Base-by-base conservation (phyloP, 2,113 vertebrate genomes). In the Genyomyrus donnyi region DNA sequence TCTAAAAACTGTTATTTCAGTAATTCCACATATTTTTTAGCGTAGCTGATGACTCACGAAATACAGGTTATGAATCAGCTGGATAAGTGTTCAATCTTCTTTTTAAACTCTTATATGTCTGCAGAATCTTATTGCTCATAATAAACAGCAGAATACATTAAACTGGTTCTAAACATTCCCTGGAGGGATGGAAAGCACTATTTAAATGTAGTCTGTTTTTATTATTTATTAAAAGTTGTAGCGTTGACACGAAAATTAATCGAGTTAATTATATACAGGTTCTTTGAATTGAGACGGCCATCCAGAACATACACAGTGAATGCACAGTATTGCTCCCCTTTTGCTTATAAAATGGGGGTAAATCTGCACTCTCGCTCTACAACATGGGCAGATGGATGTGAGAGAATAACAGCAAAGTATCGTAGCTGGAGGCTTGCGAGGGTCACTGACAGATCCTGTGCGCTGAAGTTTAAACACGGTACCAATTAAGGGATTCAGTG, bases 271-370 rank as follows among this genome's bases (percentile, higher is more conserved):
- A 48, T 85, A 48, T 24, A 48, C 39, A 85, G 31, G 46, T 74
- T 89, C 70, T 10, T 53, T 80, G 42, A 15, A 62, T 62, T 48
- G 58, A 58, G 49, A 89, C 8, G 42, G 89, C 50, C 77, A 84
- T n/a, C 21, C 39, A 49, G 88, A 88, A n/a, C 21, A 53, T 35
- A 66, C 77, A 89, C 77, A 89, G 50, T 85, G 39, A 89, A 27
- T 89, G n/a, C 48, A 58, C 52, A 56, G 89, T 89, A 85, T 89
- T 89, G 89, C 80, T 89, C 42, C 46, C 52, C n/a, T 42, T 19
- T 21, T 27, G 31, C 7, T 53, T 49, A 17, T 42, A 50, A 85
- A 85, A 42, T 84, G 35, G 50, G 77, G 80, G 39, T 15, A 31
- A 50, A 5, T 52, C 50, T 53, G 53, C 11, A 35, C 31, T 49